These are phyloP conservation scores for Octomys mimax DNA, from an alignment of 2,797 vertebrate species.

Conservation along the genomic window DNA sequence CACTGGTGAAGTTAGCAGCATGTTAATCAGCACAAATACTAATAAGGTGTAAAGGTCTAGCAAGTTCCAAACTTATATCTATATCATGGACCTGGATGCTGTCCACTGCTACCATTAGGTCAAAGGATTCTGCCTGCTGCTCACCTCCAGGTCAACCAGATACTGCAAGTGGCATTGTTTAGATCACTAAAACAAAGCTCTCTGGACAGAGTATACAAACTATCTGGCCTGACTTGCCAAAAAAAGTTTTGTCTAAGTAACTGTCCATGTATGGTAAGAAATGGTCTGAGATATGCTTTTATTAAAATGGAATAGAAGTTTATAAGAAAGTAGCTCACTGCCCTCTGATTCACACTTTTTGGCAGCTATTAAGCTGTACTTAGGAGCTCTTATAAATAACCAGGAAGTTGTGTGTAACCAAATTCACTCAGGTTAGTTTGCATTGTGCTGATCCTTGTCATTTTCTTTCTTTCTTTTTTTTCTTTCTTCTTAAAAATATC, in stretches of 20 bases:
- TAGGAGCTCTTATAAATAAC: not conserved
- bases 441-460: not conserved
- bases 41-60: conserved; percentile 42
- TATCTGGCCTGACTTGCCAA: not conserved
- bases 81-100: not conserved
- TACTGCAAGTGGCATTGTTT: not conserved
- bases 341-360: not conserved
- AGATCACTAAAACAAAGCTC: not conserved
- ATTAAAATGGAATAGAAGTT: not conserved
- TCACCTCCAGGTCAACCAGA: not conserved
- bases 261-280: not conserved
- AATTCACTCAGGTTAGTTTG: not conserved
- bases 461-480: not conserved
- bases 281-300: conserved; percentile 34
- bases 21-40: conserved; percentile 49
- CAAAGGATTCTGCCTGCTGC: not conserved
- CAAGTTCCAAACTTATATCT: not conserved
- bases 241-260: conserved; percentile 37
- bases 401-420: not conserved
- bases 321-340: not conserved
- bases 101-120: not conserved
- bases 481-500: not conserved
- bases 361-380: not conserved
- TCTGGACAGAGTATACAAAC: not conserved
- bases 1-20: not conserved